A percentile compares a stretch with the other conserved stretches of the same genome.
Evolutionary conservation across 2,113 vertebrate genomes (phyloP).

Genomic region (Tetrao urogallus): DNA sequence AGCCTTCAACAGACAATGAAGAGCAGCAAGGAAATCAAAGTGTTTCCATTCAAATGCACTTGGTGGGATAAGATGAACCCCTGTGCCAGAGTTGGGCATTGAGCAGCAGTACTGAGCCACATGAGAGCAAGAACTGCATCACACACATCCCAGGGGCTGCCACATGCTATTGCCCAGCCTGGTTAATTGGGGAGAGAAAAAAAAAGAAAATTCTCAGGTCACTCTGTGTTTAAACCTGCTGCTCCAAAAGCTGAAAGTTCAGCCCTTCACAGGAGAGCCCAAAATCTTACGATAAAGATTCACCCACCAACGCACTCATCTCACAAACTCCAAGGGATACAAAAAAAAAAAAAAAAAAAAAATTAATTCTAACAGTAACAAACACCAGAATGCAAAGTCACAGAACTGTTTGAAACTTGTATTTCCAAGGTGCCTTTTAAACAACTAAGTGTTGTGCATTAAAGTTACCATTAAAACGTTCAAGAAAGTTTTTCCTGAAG

Average conservation of each 20-base stretch:
- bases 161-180: too few relatives aligned
- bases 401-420: not conserved
- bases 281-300: not conserved
- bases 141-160: not conserved
- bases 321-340: not conserved
- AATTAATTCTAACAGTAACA: not conserved
- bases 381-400: not conserved
- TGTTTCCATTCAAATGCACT: not conserved
- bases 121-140: not conserved
- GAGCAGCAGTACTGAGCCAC: not conserved
- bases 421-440: not conserved
- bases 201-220: not conserved
- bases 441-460: not conserved
- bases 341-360: not conserved
- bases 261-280: not conserved
- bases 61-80: not conserved
- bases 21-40: not conserved
- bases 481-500: not conserved
- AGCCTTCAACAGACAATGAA: not conserved
- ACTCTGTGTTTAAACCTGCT: not conserved
- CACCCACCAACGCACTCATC: not conserved
- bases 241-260: not conserved
- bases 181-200: not conserved
- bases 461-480: not conserved
- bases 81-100: accelerated